phyloP scores from a whole-genome alignment of 2,113 vertebrate species.

The Podarcis muralis region DNA sequence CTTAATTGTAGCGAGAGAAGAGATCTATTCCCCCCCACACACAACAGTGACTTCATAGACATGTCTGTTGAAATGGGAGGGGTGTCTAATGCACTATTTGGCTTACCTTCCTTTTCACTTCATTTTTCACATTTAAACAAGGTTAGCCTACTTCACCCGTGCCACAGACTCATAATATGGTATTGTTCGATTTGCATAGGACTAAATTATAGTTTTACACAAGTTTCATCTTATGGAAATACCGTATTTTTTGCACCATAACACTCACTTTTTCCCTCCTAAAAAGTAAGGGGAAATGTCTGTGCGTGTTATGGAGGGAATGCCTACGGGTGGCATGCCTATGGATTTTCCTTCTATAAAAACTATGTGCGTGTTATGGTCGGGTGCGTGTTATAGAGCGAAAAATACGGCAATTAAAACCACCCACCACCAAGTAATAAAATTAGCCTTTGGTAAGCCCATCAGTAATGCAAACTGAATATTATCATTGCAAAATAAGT shows the following conservation, averaged over 20 bases:
- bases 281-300: too few relatives aligned
- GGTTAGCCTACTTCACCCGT: constrained; percentile 21
- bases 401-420: too few relatives aligned
- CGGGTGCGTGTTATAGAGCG: too few relatives aligned
- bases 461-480: neutral
- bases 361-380: too few relatives aligned
- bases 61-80: too few relatives aligned
- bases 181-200: neutral
- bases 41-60: neutral
- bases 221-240: neutral
- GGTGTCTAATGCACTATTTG: too few relatives aligned
- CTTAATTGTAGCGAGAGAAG: neutral
- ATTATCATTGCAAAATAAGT: neutral
- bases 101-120: neutral
- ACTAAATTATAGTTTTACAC: neutral
- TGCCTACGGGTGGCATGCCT: too few relatives aligned
- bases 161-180: neutral
- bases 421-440: neutral
- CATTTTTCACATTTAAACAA: constrained; percentile 1
- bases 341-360: too few relatives aligned
- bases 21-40: neutral
- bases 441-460: neutral
- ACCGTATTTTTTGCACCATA: too few relatives aligned
- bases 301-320: too few relatives aligned
- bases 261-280: too few relatives aligned